Percentiles rank a stretch among this genome's conserved stretches.
phyloP scores from a whole-genome alignment of 1,140 invertebrate genomes.

The Eupristina koningsbergeri region DNA sequence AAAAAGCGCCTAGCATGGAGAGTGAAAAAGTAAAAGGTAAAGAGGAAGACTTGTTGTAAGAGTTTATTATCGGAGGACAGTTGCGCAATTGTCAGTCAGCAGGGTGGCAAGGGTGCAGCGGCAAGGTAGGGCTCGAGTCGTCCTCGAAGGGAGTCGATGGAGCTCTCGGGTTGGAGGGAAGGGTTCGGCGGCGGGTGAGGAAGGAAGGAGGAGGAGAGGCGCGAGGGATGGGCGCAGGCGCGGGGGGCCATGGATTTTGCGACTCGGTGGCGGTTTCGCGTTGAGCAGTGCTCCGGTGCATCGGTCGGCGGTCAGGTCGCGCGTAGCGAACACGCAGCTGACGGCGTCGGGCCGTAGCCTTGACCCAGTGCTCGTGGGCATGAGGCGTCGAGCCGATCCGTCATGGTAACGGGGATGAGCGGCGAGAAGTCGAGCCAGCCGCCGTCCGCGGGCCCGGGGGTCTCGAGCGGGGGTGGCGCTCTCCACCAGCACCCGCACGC shows the following conservation, averaged over 20 bases:
- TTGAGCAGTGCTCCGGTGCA: neutral
- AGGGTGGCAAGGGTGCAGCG: no score
- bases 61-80: no score
- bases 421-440: conserved; percentile 49
- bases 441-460: conserved; percentile 3
- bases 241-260: conserved; percentile 22
- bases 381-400: neutral
- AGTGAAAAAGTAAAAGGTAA: no score
- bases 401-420: conserved; percentile 52
- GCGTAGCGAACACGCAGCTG: neutral
- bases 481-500: neutral
- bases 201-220: no score
- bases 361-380: conserved; percentile 26
- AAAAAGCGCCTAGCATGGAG: no score
- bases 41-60: no score
- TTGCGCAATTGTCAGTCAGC: no score
- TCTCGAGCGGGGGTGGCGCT: neutral
- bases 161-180: neutral
- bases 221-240: neutral
- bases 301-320: neutral
- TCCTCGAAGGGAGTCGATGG: neutral
- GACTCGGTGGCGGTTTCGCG: neutral
- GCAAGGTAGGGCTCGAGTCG: no score
- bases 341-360: conserved; percentile 26
- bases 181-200: neutral